Conservation (phyloP, 1,140 invertebrate species). For the Brevipalpus yothersi region DNA sequence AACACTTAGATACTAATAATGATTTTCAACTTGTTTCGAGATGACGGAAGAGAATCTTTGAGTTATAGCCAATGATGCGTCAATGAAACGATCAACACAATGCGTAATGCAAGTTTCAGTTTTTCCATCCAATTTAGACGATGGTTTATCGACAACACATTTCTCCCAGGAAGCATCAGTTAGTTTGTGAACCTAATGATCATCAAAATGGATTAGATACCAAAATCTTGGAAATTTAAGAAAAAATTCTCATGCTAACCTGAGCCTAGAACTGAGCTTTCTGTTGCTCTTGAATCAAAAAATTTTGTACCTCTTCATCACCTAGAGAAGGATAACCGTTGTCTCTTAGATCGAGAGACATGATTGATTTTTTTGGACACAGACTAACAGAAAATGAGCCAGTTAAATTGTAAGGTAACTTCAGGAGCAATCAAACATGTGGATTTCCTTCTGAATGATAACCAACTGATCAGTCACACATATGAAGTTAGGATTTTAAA, state of each 20-base stretch:
- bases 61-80: slow-evolving; percentile 27
- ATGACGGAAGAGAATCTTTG: slow-evolving; percentile 11
- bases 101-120: slow-evolving; percentile 73
- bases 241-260: background rate
- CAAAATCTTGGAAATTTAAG: background rate
- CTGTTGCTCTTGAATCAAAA: slow-evolving; percentile 6
- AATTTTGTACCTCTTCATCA: slow-evolving; percentile 6
- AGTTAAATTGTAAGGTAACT: too few species aligned
- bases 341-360: too few species aligned
- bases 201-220: background rate
- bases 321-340: too few species aligned
- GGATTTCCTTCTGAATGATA: too few species aligned
- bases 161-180: slow-evolving; percentile 87
- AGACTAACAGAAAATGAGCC: too few species aligned
- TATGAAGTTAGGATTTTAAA: too few species aligned
- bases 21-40: background rate
- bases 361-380: too few species aligned
- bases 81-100: slow-evolving; percentile 83
- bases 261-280: slow-evolving; percentile 8
- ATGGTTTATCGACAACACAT: slow-evolving; percentile 57
- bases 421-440: too few species aligned
- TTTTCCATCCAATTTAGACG: slow-evolving; percentile 52
- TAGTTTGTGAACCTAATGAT: slow-evolving; percentile 19
- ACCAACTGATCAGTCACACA: too few species aligned
- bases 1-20: background rate